Percentiles rank a stretch among this genome's conserved stretches.
Evolutionary conservation across 2,797 vertebrate species (phyloP).

Genomic region (Clarias pachynema): DNA sequence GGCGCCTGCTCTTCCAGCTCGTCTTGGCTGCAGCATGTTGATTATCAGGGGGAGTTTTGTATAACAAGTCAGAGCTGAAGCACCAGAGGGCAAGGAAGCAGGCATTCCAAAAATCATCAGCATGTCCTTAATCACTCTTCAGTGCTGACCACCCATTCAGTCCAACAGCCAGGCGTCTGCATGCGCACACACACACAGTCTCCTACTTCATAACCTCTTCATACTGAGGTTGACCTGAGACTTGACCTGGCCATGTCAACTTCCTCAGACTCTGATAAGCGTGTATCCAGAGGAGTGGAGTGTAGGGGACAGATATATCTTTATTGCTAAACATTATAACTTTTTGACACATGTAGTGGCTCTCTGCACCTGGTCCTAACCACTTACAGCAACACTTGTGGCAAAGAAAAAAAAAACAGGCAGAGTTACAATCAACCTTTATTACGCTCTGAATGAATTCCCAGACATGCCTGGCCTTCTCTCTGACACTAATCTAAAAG

Average conservation of each 20-base stretch:
- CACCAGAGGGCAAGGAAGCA: constrained; percentile 48
- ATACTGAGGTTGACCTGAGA: no score
- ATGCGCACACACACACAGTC: constrained; percentile 49
- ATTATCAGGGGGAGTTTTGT: constrained; percentile 49
- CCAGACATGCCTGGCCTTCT: constrained; percentile 8
- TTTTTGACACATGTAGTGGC: constrained; percentile 20
- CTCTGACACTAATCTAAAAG: constrained; percentile 39
- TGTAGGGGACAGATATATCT: constrained; percentile 51
- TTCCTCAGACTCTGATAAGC: constrained; percentile 61
- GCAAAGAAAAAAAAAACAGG: neutral
- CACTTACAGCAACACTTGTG: constrained; percentile 31
- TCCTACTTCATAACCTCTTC: constrained; percentile 36
- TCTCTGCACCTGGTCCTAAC: constrained; percentile 43
- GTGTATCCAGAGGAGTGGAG: neutral
- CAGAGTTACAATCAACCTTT: constrained; percentile 34
- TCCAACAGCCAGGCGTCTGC: constrained; percentile 35
- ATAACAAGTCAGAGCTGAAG: constrained; percentile 49
- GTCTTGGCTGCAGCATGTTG: neutral
- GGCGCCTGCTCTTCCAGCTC: constrained; percentile 3
- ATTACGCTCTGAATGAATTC: neutral
- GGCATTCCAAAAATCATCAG: constrained; percentile 72
- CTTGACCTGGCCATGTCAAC: constrained; percentile 47
- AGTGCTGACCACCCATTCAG: constrained; percentile 73
- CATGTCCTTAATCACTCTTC: constrained; percentile 67
- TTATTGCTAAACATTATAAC: constrained; percentile 51